phyloP scores from a whole-genome alignment of 2,888 invertebrate species.

The Philereme transversata region DNA sequence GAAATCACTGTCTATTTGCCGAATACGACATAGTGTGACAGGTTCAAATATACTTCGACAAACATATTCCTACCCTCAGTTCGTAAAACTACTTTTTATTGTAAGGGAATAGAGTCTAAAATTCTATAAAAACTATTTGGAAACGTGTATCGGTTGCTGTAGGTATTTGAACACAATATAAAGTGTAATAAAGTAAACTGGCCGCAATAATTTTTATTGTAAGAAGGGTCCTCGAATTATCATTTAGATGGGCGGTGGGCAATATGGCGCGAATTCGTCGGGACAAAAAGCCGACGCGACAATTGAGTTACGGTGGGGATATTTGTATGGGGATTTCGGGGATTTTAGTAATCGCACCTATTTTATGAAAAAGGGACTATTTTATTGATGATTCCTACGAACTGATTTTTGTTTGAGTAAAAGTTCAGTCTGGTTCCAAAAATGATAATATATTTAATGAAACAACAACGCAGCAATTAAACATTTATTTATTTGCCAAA shows the following conservation, averaged over 20 bases:
- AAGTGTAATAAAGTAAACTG: slow-evolving; percentile 82
- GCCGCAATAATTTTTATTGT: slow-evolving; percentile 83
- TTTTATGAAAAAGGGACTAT: slow-evolving; percentile 50
- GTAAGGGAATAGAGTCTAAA: slow-evolving; percentile 23
- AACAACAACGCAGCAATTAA: no score
- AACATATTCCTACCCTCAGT: slow-evolving; percentile 14
- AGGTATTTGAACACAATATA: slow-evolving; percentile 76
- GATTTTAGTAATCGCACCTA: slow-evolving; percentile 64
- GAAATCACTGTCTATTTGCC: slow-evolving; percentile 63
- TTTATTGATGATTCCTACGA: slow-evolving; percentile 39
- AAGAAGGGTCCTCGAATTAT: slow-evolving; percentile 79
- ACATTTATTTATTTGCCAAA: no score
- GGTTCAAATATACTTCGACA: slow-evolving; percentile 42
- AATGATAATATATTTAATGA: no score
- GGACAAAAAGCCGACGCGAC: slow-evolving; percentile 61
- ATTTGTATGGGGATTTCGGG: slow-evolving; percentile 54
- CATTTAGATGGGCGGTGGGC: slow-evolving; percentile 79
- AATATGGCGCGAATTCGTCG: slow-evolving; percentile 75
- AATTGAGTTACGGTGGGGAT: slow-evolving; percentile 69
- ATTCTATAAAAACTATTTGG: slow-evolving; percentile 41
- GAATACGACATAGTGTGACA: slow-evolving; percentile 59
- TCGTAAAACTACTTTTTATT: slow-evolving; percentile 30
- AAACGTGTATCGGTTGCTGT: slow-evolving; percentile 40
- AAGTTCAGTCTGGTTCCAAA: no score
- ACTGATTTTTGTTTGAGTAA: no score